These are phyloP conservation scores for Rhadinocentrus ornatus DNA, from an alignment of 2,797 vertebrate genomes.

Conservation along the genomic window DNA sequence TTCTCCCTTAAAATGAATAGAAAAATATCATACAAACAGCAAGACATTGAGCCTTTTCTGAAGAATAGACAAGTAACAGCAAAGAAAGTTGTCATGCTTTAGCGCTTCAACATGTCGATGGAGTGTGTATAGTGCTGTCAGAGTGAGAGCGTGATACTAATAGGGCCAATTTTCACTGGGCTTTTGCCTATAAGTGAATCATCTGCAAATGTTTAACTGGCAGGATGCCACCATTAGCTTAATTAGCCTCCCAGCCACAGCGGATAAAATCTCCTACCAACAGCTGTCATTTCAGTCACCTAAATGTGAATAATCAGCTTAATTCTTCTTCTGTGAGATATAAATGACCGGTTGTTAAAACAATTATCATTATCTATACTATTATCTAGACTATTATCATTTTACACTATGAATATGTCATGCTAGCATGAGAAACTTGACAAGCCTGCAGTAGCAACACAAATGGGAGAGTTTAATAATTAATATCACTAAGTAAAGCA, in stretches of 20 bases:
- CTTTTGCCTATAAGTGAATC: background rate
- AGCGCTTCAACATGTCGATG: constrained; percentile 10
- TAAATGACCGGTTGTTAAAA: background rate
- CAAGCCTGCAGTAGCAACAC: background rate
- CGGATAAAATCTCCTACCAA: background rate
- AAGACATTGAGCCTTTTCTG: background rate
- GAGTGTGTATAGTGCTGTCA: background rate
- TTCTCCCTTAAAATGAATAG: background rate
- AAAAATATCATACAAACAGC: background rate
- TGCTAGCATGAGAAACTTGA: background rate
- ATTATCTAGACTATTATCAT: no score
- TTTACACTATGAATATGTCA: background rate
- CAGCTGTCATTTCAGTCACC: background rate
- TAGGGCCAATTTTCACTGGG: constrained; percentile 1
- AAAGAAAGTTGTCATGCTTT: background rate
- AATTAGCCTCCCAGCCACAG: background rate
- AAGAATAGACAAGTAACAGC: background rate
- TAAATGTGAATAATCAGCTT: background rate
- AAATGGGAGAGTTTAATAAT: background rate
- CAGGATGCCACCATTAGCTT: background rate
- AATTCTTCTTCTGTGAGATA: background rate
- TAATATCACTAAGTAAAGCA: background rate
- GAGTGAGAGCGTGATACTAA: background rate
- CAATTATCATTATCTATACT: no score
- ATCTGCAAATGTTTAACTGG: constrained; percentile 3